Base-by-base conservation (phyloP, 1,140 invertebrate genomes). In the Neelides sp. region DNA sequence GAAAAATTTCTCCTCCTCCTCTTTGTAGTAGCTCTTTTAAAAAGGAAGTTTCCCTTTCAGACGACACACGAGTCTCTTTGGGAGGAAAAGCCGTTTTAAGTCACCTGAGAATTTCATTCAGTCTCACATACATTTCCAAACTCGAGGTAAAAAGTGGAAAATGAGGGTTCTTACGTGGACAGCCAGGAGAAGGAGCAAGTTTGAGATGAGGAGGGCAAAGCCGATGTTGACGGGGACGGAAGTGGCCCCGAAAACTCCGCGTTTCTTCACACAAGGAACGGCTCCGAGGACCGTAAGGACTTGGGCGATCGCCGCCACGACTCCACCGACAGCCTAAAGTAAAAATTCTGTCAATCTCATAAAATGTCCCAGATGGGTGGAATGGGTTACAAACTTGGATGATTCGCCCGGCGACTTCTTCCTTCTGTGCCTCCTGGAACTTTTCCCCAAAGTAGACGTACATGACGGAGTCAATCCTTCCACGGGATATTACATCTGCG, bases 391-490 rank as follows among this genome's bases (percentile, higher is more conserved):
- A 52, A 50, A 57, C 59, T 41, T 57, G 59, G 32, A 61, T 61
- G 22, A 61, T 55, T 36, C 59, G 47, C 1, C 59, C 59, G n/a
- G 55, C 59, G 34, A 57, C 42, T 42, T 61, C 59, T 28, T 61
- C 59, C 41, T 55, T 57, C 28, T 61, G 59, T 35, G 55, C 52
- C 40, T 61, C 59, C 51, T 57, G 57, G 40, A 40, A 55, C 37
- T 57, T 57, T 50, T 61, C 61, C 34, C 72, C 73, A 62, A 73
- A 75, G 59, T 75, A 74, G 19, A 75, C 71, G 52, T 74, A 75
- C 71, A 74, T 74, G 42, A 75, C 68, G 52, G 70, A 71, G 59
- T 75, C 73, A 43, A 75, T 75, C 36, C 59, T 40, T 41, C 59
- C 59, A 35, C 59, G 36, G 17, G 59, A 57, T 40, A 61, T 61